A percentile compares a stretch with the other conserved stretches of the same genome.
These are phyloP conservation scores for Drosophila tristis DNA, from an alignment of 1,140 invertebrate genomes.

Conservation along the genomic window DNA sequence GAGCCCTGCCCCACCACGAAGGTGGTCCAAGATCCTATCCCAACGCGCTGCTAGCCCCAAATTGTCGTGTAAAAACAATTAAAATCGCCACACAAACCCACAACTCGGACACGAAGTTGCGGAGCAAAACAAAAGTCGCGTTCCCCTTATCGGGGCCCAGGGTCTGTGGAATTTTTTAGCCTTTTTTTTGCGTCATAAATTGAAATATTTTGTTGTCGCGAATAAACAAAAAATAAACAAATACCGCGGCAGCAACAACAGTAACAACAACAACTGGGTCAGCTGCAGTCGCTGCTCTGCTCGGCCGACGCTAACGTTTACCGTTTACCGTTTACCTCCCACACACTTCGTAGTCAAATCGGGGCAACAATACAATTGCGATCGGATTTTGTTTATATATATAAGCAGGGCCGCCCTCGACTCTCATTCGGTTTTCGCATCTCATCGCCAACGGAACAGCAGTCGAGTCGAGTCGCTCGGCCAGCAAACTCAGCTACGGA, in stretches of 20 bases:
- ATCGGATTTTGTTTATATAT: slow-evolving; percentile 33
- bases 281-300: slow-evolving; percentile 5
- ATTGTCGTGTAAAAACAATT: slow-evolving; percentile 15
- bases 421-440: slow-evolving; percentile 47
- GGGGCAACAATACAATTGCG: slow-evolving; percentile 54
- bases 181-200: slow-evolving; percentile 77
- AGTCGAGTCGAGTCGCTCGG: not conserved
- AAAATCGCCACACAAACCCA: slow-evolving; percentile 7
- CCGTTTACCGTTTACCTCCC: too few species aligned
- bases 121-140: slow-evolving; percentile 70
- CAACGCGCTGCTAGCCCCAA: slow-evolving; percentile 10
- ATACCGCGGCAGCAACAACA: slow-evolving; percentile 7
- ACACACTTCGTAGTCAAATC: slow-evolving; percentile 26
- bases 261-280: slow-evolving; percentile 51
- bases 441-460: slow-evolving; percentile 48
- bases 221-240: slow-evolving; percentile 15
- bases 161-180: slow-evolving; percentile 67
- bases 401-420: slow-evolving; percentile 12
- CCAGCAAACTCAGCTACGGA: slow-evolving; percentile 15
- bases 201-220: slow-evolving; percentile 52
- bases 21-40: slow-evolving; percentile 4
- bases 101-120: slow-evolving; percentile 38
- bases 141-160: slow-evolving; percentile 18
- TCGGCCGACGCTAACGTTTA: slow-evolving; percentile 12
- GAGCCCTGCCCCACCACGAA: too few species aligned